Evolutionary conservation across 1,140 invertebrate genomes (phyloP).

Genomic region (Glossosoma conforme): DNA sequence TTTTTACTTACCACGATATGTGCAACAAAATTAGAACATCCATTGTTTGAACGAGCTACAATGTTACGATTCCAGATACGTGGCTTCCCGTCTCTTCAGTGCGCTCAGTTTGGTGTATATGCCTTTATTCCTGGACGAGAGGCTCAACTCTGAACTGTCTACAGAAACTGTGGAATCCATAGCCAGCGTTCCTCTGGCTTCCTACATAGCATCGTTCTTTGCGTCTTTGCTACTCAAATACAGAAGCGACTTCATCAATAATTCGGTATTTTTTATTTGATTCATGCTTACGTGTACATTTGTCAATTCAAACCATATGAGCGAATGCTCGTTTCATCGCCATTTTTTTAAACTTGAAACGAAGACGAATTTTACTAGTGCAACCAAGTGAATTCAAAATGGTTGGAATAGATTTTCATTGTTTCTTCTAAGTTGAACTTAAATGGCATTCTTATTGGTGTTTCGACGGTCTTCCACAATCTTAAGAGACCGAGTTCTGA

Average conservation of each 20-base stretch:
- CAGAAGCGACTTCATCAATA: conserved; percentile 50
- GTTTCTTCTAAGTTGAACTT: no score
- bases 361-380: no score
- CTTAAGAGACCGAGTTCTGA: no score
- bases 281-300: conserved; percentile 1
- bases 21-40: not conserved
- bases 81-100: conserved; percentile 76
- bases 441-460: no score
- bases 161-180: conserved; percentile 55
- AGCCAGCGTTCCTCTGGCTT: conserved; percentile 81
- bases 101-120: conserved; percentile 83
- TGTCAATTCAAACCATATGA: not conserved
- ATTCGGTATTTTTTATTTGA: conserved; percentile 47
- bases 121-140: conserved; percentile 79
- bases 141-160: conserved; percentile 49
- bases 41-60: conserved; percentile 1
- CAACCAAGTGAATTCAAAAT: no score
- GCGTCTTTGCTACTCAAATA: conserved; percentile 74
- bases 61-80: conserved; percentile 54
- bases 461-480: no score
- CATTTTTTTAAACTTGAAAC: no score
- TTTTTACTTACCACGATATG: not conserved
- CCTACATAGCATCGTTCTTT: conserved; percentile 79
- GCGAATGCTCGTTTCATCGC: not conserved
- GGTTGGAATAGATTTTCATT: no score